Conservation (phyloP, 2,888 invertebrate genomes). For the Macaria notata region DNA sequence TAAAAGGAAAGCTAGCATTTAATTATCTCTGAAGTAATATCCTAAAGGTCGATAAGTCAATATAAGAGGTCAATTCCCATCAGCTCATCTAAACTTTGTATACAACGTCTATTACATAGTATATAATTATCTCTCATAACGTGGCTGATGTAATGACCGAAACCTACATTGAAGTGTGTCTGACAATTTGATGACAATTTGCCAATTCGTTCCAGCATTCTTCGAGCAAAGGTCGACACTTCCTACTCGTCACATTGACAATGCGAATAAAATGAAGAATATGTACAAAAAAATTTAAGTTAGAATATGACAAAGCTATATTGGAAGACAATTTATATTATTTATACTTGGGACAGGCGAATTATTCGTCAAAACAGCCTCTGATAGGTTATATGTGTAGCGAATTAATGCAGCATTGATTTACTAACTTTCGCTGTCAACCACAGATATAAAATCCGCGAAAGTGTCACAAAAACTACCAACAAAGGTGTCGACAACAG, state of each 20-base stretch:
- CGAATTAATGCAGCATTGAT: constrained; percentile 39
- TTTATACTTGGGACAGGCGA: too few relatives aligned
- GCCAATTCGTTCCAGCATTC: constrained; percentile 54
- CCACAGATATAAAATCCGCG: constrained; percentile 46
- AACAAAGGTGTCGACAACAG: constrained; percentile 37
- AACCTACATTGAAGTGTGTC: constrained; percentile 37
- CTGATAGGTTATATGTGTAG: background rate
- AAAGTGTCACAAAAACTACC: constrained; percentile 47
- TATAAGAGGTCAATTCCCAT: constrained; percentile 12
- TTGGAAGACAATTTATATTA: too few relatives aligned
- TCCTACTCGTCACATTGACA: constrained; percentile 17
- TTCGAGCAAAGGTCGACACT: constrained; percentile 35
- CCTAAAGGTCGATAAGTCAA: background rate
- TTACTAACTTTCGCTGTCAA: constrained; percentile 50
- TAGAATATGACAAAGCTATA: too few relatives aligned
- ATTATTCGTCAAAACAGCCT: too few relatives aligned
- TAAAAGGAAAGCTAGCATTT: too few relatives aligned
- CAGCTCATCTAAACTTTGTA: constrained; percentile 23
- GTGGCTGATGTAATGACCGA: constrained; percentile 46
- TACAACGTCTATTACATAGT: constrained; percentile 38
- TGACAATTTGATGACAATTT: constrained; percentile 41
- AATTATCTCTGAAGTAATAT: background rate
- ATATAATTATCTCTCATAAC: constrained; percentile 35
- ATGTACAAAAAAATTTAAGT: constrained; percentile 14
- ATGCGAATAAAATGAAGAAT: constrained; percentile 9